Conservation (phyloP, 2,113 vertebrate species). For the Silurus meridionalis region DNA sequence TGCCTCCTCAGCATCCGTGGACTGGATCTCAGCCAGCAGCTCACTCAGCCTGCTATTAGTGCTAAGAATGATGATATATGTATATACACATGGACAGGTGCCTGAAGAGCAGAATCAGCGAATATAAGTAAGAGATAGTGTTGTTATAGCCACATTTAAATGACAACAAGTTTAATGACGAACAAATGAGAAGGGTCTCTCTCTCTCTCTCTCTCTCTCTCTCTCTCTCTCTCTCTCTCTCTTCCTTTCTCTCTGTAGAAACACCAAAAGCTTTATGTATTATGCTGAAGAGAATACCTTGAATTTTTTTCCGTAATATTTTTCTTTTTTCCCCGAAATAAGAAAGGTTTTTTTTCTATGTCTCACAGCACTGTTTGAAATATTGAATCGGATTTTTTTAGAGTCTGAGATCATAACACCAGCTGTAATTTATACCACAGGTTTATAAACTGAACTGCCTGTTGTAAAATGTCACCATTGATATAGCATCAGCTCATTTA, state of each 20-base stretch:
- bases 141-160: slow-evolving; percentile 29
- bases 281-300: not conserved
- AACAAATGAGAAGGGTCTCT: slow-evolving; percentile 46
- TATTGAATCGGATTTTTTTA: not conserved
- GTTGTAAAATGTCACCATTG: not conserved
- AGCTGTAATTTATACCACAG: not conserved
- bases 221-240: not conserved
- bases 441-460: not conserved
- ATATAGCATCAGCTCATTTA: not conserved
- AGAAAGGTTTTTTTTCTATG: not conserved
- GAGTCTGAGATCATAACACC: not conserved
- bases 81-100: slow-evolving; percentile 26
- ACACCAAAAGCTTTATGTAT: not conserved
- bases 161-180: slow-evolving; percentile 49
- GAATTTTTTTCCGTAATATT: not conserved
- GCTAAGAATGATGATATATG: slow-evolving; percentile 20
- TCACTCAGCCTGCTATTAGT: slow-evolving; percentile 16
- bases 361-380: not conserved
- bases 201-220: not conserved
- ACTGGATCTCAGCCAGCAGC: slow-evolving; percentile 27
- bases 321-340: not conserved
- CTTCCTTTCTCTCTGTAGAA: not conserved
- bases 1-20: slow-evolving; percentile 31
- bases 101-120: slow-evolving; percentile 22
- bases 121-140: slow-evolving; percentile 3